Base-by-base conservation (phyloP, 2,113 vertebrate species). In the Callocephalon fimbriatum region DNA sequence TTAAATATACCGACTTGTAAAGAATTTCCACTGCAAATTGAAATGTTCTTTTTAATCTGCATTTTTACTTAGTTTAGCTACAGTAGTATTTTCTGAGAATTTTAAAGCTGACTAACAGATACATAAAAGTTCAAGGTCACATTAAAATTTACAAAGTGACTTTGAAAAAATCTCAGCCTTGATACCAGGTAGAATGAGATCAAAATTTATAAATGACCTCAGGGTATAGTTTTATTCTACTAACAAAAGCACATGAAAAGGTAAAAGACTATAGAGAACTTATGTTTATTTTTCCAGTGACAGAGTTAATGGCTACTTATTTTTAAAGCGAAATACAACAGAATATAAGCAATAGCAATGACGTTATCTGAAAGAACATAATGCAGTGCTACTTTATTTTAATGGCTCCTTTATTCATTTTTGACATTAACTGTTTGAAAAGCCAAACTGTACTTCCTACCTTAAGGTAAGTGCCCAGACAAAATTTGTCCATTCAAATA, bases 391-490 rank as follows among this genome's bases (percentile, higher is more conserved):
- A 53, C 74, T 91, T 96, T 86, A 76, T 58, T 77, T 78, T 90
- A 93, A 94, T 54, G 50, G 6, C 5, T 56, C 32, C 72, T 50
- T 89, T 96, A 84, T 0, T 96, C 35, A 79, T 86, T 96, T 90
- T 92, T 62, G 51, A 72, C 53, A 66, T 89, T 48, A 91, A 37
- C 42, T n/a, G 40, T 91, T 93, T 95, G 47, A 94, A 96, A 95
- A 91, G 18, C 35, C n/a, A 79, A 45, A 91, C 40, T 58, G 21
- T 79, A 53, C 27, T 66, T 89, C 45, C 35, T 44, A 75, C 32
- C 44, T 91, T 72, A 88, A 79, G 40, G 22, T 75, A 87, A 83
- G 32, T 93, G 44, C 22, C 32, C 26, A 25, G 56, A 44, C 32
- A 96, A 88, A 96, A 38, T 51, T 91, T 73, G 6, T 81, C 12